phyloP scores from a whole-genome alignment of 2,888 invertebrate species.

The Ornithoptera priamus region DNA sequence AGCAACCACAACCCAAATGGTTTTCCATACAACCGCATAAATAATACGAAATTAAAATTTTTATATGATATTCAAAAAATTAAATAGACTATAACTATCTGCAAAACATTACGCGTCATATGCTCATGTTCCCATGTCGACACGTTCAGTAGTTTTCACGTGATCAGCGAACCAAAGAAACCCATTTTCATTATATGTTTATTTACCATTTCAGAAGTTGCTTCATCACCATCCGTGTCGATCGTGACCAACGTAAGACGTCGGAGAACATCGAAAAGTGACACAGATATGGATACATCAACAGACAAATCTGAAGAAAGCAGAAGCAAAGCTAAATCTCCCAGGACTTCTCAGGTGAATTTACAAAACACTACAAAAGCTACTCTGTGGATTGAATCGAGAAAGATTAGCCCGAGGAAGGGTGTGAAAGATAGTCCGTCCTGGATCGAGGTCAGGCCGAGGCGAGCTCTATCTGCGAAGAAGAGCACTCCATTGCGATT shows the following conservation, averaged over 20 bases:
- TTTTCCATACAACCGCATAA: no score
- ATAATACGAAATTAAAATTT: no score
- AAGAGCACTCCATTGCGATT: slow-evolving; percentile 49
- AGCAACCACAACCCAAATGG: no score
- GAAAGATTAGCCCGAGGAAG: slow-evolving; percentile 45
- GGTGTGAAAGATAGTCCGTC: slow-evolving; percentile 36
- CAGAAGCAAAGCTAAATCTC: slow-evolving; percentile 32
- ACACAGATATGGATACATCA: slow-evolving; percentile 28
- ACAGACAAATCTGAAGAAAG: slow-evolving; percentile 32
- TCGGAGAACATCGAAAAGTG: slow-evolving; percentile 31
- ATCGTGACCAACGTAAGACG: slow-evolving; percentile 30
- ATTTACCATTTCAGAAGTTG: neutral
- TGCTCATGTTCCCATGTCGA: no score
- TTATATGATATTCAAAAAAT: no score
- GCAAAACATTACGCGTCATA: no score
- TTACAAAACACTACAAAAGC: slow-evolving; percentile 52
- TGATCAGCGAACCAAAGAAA: no score
- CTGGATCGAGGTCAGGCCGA: slow-evolving; percentile 9
- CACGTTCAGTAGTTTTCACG: no score
- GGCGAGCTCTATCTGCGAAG: slow-evolving; percentile 7
- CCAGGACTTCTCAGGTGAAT: slow-evolving; percentile 22
- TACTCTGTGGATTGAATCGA: slow-evolving; percentile 62
- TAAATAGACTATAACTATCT: no score
- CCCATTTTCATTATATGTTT: no score
- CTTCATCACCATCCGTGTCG: neutral